Percentiles rank a stretch among this genome's conserved stretches.
Conservation (phyloP, 1,140 invertebrate genomes). For the Phenacoccus solenopsis region DNA sequence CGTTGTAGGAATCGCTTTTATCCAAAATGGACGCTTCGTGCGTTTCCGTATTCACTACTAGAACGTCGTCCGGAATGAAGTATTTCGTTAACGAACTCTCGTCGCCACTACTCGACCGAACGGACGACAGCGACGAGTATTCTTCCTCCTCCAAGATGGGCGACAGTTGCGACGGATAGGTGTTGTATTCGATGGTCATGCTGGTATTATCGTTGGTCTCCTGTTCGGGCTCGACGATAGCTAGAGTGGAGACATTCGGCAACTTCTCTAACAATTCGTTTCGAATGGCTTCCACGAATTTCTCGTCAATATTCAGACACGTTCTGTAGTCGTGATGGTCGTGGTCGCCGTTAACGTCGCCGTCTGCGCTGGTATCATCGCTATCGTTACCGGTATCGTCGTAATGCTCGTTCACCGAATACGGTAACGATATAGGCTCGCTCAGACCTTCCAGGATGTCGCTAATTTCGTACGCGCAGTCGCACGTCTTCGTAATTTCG, state of each 20-base stretch:
- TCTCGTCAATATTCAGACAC: conserved; percentile 22
- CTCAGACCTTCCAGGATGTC: conserved; percentile 22
- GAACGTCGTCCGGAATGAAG: conserved; percentile 33
- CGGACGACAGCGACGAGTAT: background rate
- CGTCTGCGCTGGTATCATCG: conserved; percentile 5
- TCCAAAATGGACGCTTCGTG: conserved; percentile 35
- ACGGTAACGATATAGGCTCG: conserved; percentile 20
- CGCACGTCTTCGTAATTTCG: background rate
- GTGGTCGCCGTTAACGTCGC: conserved; percentile 11
- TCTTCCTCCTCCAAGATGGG: conserved; percentile 47
- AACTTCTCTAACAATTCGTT: conserved; percentile 56
- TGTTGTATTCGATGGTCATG: conserved; percentile 25
- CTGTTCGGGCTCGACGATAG: background rate
- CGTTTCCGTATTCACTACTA: conserved; percentile 41
- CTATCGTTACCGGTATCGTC: background rate
- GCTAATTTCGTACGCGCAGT: conserved; percentile 20
- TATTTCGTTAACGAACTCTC: background rate
- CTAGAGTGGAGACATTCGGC: conserved; percentile 30
- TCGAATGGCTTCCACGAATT: conserved; percentile 38
- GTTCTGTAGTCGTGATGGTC: background rate
- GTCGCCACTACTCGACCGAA: background rate
- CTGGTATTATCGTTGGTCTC: conserved; percentile 19
- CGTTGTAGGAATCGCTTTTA: background rate
- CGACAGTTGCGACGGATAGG: conserved; percentile 37
- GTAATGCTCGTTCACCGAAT: background rate